A percentile compares a stretch with the other conserved stretches of the same genome.
These are phyloP conservation scores for Hemiprocne comata DNA, from an alignment of 2,113 vertebrate genomes.

Conservation along the genomic window DNA sequence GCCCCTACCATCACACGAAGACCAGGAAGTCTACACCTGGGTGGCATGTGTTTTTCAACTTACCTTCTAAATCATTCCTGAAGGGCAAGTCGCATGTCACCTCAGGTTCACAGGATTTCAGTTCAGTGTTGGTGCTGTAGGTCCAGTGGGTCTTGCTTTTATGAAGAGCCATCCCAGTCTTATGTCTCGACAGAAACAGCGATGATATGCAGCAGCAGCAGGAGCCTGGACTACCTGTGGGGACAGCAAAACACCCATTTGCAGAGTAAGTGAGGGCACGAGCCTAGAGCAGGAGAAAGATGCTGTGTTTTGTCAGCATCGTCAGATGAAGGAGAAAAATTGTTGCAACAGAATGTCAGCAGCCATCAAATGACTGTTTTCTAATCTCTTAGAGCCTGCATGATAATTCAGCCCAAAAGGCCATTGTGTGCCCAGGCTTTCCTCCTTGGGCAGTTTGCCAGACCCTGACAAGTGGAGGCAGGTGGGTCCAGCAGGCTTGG, in stretches of 20 bases:
- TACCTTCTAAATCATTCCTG: background rate
- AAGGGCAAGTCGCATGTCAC: background rate
- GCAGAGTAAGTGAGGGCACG: background rate
- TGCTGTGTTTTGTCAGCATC: background rate
- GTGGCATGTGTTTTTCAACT: background rate
- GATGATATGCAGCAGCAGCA: background rate
- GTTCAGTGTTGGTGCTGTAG: background rate
- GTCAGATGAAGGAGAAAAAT: background rate
- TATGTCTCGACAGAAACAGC: background rate
- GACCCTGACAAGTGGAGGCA: too few relatives aligned
- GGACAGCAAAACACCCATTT: background rate
- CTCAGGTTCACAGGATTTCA: background rate
- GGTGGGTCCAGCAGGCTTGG: too few relatives aligned
- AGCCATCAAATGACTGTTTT: too few relatives aligned
- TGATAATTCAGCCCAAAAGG: too few relatives aligned
- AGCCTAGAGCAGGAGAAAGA: background rate
- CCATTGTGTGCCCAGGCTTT: too few relatives aligned
- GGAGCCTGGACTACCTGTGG: background rate
- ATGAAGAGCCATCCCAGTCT: background rate
- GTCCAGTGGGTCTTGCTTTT: background rate
- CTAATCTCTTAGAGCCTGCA: too few relatives aligned
- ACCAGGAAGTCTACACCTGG: background rate
- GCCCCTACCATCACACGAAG: background rate
- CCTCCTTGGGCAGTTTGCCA: too few relatives aligned
- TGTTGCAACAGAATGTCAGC: background rate